Base-by-base conservation (phyloP, 2,888 invertebrate genomes). In the Stenurella melanura region DNA sequence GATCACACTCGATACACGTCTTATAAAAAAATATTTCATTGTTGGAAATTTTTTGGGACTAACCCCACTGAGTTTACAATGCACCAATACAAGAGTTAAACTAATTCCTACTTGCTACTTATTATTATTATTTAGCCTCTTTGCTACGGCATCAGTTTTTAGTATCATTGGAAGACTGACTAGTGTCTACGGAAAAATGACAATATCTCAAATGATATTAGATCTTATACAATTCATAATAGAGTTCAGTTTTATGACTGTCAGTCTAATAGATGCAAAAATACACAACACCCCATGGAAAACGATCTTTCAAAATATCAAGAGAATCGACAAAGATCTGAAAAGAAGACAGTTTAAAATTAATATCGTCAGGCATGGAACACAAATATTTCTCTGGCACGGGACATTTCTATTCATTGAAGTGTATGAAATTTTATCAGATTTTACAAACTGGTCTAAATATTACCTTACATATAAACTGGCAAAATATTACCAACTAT, bases 401-500 rank as follows among this genome's bases (percentile, higher is more conserved):
- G 17, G 26, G 38, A 34, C 26, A 34, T 63, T 12, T 15, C 6
- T 63, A 0, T n/a, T 34, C 10, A 38, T 34, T 17, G 63, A 63
- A 34, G 17, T 17, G 4, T 63, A 34, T n/a, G 34, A 63, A 15
- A 42, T 15, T 0, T 0, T 34, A 12, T 42, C 15, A 15, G 1
- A 1, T 42, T 15, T 4, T 11, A 42, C 11, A 11, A 42, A 38
- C 7, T 42, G 11, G 11, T 1, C 42, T 15, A 7, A 15, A 15
- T 42, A 15, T 42, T 42, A 42, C 42, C 0, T 7, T 42, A 42
- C 15, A 7, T 42, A 42, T 42, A 42, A 4, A 42, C 12, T 42
- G 12, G 15, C 19, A 67, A 67, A 67, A 26, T 21, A 21, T 54
- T 67, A 56, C 30, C 21, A 26, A 21, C n/a, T 67, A 6, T 38